Evolutionary conservation across 2,113 vertebrate species (phyloP).

Genomic region (Phylloscopus trochiloides): DNA sequence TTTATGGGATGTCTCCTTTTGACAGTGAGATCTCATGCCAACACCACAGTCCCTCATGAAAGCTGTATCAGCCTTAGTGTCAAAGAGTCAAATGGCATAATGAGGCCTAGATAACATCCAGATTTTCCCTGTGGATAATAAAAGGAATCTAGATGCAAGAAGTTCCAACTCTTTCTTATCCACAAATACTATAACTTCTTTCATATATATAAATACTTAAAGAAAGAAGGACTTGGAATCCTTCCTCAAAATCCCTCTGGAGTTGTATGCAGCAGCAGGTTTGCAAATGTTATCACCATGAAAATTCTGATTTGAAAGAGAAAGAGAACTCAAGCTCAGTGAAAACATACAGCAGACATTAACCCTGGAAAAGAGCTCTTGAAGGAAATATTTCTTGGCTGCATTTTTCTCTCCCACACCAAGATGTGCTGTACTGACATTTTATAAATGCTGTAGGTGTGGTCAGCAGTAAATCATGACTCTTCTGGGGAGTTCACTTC

Average conservation of each 20-base stretch:
- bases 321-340: not conserved
- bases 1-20: not conserved
- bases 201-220: not conserved
- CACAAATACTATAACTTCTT: not conserved
- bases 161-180: not conserved
- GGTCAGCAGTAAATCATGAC: conserved; percentile 34
- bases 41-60: not conserved
- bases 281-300: not conserved
- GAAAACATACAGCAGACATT: not conserved
- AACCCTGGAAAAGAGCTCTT: not conserved
- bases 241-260: conserved; percentile 5
- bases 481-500: conserved; percentile 11
- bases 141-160: not conserved
- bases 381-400: not conserved
- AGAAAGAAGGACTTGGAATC: conserved; percentile 15
- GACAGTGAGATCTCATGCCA: not conserved
- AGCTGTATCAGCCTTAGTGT: not conserved
- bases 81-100: not conserved
- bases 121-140: not conserved
- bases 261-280: not conserved
- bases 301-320: not conserved
- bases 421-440: conserved; percentile 38
- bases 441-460: conserved; percentile 34
- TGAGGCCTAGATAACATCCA: not conserved
- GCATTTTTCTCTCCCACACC: conserved; percentile 39